These are phyloP conservation scores for Sarcoramphus papa DNA, from an alignment of 2,797 vertebrate genomes.

Conservation along the genomic window DNA sequence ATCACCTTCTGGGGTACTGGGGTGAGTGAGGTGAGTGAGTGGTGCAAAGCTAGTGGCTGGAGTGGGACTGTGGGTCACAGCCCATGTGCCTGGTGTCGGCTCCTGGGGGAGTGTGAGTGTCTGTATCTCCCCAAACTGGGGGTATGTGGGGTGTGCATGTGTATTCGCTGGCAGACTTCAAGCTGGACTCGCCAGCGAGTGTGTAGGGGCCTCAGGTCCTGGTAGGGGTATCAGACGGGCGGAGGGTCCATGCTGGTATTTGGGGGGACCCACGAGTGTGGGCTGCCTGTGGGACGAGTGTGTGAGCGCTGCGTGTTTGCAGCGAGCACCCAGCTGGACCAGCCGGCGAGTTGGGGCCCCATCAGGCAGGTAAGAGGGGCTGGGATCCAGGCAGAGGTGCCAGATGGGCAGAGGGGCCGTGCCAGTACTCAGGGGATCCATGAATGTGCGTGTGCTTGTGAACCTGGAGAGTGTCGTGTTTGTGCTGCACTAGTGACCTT, in stretches of 20 bases:
- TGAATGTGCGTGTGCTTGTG: not conserved
- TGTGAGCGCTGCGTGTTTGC: not conserved
- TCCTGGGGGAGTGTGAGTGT: not conserved
- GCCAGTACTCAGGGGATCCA: not conserved
- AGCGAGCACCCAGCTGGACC: not conserved
- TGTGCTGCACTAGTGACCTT: not conserved
- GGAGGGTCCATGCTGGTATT: not conserved
- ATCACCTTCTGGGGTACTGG: not conserved
- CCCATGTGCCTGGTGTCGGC: accelerated
- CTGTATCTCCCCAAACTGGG: not conserved
- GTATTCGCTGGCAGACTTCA: not conserved
- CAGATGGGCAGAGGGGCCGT: accelerated
- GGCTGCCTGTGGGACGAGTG: not conserved
- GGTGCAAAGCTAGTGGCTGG: not conserved
- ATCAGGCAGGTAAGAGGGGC: no score
- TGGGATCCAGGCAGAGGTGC: not conserved
- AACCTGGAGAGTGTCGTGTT: not conserved
- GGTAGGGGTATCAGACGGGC: not conserved
- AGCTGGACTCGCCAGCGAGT: not conserved
- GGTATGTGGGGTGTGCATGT: accelerated
- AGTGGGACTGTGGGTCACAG: accelerated
- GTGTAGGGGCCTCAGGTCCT: not conserved
- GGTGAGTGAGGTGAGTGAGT: not conserved
- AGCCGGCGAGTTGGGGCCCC: accelerated
- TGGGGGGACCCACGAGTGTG: no score